These are phyloP conservation scores for Anarrhichthys ocellatus DNA, from an alignment of 2,113 vertebrate genomes.

Conservation along the genomic window DNA sequence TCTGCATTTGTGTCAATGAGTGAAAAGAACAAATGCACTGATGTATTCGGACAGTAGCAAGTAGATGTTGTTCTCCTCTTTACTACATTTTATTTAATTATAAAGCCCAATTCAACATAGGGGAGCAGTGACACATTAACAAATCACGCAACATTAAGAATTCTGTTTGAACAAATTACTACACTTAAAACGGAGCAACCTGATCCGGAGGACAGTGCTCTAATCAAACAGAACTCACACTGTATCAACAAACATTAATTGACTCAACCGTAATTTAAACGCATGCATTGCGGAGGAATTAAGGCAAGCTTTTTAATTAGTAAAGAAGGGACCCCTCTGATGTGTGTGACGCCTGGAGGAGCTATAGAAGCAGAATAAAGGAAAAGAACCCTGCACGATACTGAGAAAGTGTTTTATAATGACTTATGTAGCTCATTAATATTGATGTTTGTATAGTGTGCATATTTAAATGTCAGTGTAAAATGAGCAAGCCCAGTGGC, in stretches of 20 bases:
- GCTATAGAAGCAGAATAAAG: conserved; percentile 53
- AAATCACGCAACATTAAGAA: not conserved
- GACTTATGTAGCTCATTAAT: conserved; percentile 72
- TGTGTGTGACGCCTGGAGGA: conserved; percentile 71
- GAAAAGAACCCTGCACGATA: conserved; percentile 41
- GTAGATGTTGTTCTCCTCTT: not conserved
- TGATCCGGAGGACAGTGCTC: conserved; percentile 42
- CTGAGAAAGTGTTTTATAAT: conserved; percentile 61
- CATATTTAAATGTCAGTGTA: conserved; percentile 65
- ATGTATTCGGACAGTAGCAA: not conserved
- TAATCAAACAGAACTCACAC: conserved; percentile 61
- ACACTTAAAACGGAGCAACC: conserved; percentile 32
- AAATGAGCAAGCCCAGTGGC: conserved; percentile 66
- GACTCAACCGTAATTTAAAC: conserved; percentile 68
- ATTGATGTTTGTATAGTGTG: conserved; percentile 63
- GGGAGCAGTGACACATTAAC: not conserved
- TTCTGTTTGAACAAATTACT: conserved; percentile 15
- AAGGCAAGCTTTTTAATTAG: conserved; percentile 75
- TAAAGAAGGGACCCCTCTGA: conserved; percentile 66
- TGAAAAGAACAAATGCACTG: not conserved
- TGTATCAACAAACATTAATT: conserved; percentile 73
- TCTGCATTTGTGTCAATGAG: not conserved
- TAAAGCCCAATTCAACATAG: not conserved
- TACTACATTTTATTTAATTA: not conserved
- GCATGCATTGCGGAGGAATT: conserved; percentile 74